These are phyloP conservation scores for Sycon ciliatum DNA, from an alignment of 37 sponge, comb jelly and placozoan genomes.

Conservation along the genomic window DNA sequence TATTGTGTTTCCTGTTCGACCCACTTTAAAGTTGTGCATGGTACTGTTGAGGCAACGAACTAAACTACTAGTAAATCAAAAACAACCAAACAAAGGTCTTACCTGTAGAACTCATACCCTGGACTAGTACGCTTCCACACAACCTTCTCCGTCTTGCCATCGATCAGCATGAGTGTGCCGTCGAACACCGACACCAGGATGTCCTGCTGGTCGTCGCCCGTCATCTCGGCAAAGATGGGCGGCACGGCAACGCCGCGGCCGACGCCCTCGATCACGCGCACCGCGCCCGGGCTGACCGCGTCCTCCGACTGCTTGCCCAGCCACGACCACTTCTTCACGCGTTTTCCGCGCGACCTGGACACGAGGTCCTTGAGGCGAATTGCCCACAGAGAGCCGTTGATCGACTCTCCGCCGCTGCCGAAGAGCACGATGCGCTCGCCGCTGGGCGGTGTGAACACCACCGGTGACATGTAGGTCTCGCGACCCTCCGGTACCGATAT, in stretches of 20 bases:
- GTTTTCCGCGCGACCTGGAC: not conserved
- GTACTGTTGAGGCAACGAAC: too few species aligned
- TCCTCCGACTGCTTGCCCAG: not conserved
- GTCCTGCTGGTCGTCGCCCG: not conserved
- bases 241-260: not conserved
- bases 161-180: not conserved
- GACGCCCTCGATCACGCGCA: not conserved
- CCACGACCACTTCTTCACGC: too few species aligned
- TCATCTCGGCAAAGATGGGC: not conserved
- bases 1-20: too few species aligned
- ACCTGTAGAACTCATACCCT: too few species aligned
- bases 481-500: constrained; percentile 53
- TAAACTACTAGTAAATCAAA: too few species aligned
- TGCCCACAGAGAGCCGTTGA: not conserved
- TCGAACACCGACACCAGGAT: not conserved
- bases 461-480: constrained; percentile 70
- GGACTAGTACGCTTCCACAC: too few species aligned
- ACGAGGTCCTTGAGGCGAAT: not conserved
- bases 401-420: constrained; percentile 13
- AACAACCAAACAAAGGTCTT: too few species aligned
- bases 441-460: constrained; percentile 12
- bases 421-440: not conserved
- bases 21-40: too few species aligned
- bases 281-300: not conserved
- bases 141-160: too few species aligned